Evolutionary conservation across 1,140 invertebrate species (phyloP), one percentile per base, ranked within the genome.

Genomic region (Bacillus rossius): DNA sequence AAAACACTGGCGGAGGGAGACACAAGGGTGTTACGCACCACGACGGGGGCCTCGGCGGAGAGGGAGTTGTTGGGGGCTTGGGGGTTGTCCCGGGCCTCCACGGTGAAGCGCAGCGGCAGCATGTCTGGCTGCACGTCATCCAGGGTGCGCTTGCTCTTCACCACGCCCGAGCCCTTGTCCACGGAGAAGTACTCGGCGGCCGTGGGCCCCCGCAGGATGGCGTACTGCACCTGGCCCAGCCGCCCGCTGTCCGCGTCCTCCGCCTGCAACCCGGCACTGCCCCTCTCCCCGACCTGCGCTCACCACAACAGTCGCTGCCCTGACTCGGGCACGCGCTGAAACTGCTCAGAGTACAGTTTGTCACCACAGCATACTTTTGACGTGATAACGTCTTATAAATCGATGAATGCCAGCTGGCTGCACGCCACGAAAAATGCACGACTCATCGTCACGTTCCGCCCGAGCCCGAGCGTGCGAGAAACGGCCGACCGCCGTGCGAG

Each of bases 191-290:
- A 89, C 53, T 84, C 82, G 3, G 81, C 79, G 37, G 63, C 62
- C 5, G 60, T 29, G 1, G 80, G 80, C n/a, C 71, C 73, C 0
- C 76, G 77, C 5, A 81, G 71, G 60, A 89, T 78, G 20, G 79
- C 81, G 66, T 90, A 94, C 49, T 84, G 79, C 1, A 95, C 75
- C 65, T 84, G 84, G 0, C 89, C 89, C 67, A 82, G 90, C 58
- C 84, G 82, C 4, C 89, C 89, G 57, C 87, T 90, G 63, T 95
- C 92, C 56, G 81, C 81, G 70, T 95, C 92, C 59, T 84, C 82
- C 2, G 92, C 91, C 75, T 89, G 75, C 1, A 65, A 60, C 67
- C 65, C 55, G 45, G 43, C 45, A 34, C 34, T 34, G 29, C 29
- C 29, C 29, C 29, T 34, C 29, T 34, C 29, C 10, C 29, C 10